Evolutionary conservation across 1,140 invertebrate species (phyloP), one percentile per base, ranked within the genome.

Genomic region (Macrotrachela quadricornifera): DNA sequence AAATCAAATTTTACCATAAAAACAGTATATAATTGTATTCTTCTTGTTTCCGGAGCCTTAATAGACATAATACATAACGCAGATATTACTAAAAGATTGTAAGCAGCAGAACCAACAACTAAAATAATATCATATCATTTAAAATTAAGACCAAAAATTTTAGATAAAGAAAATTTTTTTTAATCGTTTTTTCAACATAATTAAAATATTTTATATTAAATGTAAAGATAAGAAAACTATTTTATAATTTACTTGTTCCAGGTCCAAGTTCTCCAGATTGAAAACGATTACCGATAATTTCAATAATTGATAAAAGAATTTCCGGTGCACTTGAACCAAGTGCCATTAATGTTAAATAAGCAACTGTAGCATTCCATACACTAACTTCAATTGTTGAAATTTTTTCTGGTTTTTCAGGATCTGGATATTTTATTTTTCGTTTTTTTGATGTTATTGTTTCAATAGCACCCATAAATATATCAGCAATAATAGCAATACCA

Each of bases 281-380:
- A 55, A 73, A 73, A 40, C 69, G 62, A 54, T 77, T 76, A 6
- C 68, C 69, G 15, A 76, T 61, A 38, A 77, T 75, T 64, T 78
- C 77, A 55, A 79, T 77, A 51, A 75, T 69, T 13, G 77, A 76
- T 40, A 79, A 63, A 1, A 79, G 61, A 56, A 79, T 79, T 64
- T 79, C 78, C 0, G 78, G 78, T 4, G 78, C 77, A 36, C 74
- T 76, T 9, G 76, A 76, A 8, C 77, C 78, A 6, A 79, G 62
- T 10, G 78, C 78, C 77, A 79, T 78, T 6, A 79, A 64, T 14
- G 77, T 78, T n/a, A 79, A 62, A 63, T 79, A 79, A 55, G 77
- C 77, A 13, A 79, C 77, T 0, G 78, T 78, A 59, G 77, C 75
- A 58, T 79, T 79, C 77, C 77, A 79, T 30, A 72, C 60, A 9